Conservation (phyloP, 2,797 vertebrate species). For the Poliocrania exsul region DNA sequence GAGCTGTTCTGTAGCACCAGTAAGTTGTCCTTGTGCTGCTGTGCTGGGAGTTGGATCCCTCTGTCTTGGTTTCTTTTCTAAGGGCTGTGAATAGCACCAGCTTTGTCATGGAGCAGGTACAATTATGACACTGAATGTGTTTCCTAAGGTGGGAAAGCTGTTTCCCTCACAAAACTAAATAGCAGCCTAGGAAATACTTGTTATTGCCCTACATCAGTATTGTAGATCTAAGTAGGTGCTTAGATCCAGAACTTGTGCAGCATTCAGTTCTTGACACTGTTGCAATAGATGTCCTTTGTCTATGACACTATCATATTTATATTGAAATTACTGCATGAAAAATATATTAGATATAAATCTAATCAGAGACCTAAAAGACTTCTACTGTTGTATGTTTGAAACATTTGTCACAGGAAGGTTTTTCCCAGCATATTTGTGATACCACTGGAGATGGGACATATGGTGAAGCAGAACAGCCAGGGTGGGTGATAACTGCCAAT, state of each 20-base stretch:
- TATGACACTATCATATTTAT: not conserved
- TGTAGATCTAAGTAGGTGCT: not conserved
- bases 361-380: not conserved
- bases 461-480: conserved; percentile 2
- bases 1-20: not conserved
- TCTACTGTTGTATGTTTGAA: conserved; percentile 16
- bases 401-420: conserved; percentile 3
- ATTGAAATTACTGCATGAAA: not conserved
- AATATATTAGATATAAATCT: not conserved
- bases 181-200: not conserved
- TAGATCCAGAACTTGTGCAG: not conserved
- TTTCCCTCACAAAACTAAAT: not conserved
- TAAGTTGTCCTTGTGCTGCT: not conserved
- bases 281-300: not conserved
- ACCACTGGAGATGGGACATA: conserved; percentile 9
- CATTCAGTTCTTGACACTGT: not conserved
- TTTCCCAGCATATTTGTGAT: conserved; percentile 14
- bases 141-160: not conserved
- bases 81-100: not conserved
- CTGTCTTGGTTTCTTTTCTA: not conserved
- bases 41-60: not conserved
- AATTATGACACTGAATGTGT: fast-evolving
- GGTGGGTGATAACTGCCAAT: not conserved
- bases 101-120: not conserved
- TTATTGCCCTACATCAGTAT: not conserved